These are phyloP conservation scores for Poeciliopsis turneri DNA, from an alignment of 2,797 vertebrate genomes.

Conservation along the genomic window DNA sequence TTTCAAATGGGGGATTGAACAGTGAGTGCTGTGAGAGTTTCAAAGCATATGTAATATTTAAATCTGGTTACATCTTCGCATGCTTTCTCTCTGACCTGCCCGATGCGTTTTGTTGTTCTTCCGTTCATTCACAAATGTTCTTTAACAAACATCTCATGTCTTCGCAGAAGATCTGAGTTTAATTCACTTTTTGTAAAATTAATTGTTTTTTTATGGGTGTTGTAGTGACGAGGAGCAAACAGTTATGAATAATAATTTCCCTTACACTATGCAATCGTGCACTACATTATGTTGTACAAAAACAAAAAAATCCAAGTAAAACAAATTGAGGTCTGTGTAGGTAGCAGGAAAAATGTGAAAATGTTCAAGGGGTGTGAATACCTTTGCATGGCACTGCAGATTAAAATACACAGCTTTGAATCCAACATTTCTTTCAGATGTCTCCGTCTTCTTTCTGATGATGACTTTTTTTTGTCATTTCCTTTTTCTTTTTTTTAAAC, in stretches of 20 bases:
- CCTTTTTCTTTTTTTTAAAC: too few relatives aligned
- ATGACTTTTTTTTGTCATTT: too few relatives aligned
- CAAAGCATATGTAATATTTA: background rate
- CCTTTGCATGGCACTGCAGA: background rate
- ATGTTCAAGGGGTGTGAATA: background rate
- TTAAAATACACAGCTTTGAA: conserved; percentile 44
- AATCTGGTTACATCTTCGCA: background rate
- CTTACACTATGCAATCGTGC: background rate
- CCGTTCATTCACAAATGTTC: background rate
- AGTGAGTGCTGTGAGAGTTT: background rate
- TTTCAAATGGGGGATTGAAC: background rate
- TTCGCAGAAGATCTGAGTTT: background rate
- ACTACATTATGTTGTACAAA: background rate
- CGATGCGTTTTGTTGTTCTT: background rate
- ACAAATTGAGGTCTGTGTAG: background rate
- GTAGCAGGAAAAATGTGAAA: background rate
- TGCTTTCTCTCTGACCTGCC: background rate
- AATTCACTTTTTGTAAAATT: background rate
- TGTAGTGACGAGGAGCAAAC: background rate
- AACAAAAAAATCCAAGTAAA: background rate
- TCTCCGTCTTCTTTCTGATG: conserved; percentile 53
- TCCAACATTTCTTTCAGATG: conserved; percentile 61
- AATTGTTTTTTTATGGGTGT: background rate
- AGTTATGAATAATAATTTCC: background rate
- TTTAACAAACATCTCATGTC: background rate